A percentile compares a stretch with the other conserved stretches of the same genome.
These are phyloP conservation scores for Steinernema hermaphroditum DNA, from an alignment of 2,888 invertebrate species.

Conservation along the genomic window DNA sequence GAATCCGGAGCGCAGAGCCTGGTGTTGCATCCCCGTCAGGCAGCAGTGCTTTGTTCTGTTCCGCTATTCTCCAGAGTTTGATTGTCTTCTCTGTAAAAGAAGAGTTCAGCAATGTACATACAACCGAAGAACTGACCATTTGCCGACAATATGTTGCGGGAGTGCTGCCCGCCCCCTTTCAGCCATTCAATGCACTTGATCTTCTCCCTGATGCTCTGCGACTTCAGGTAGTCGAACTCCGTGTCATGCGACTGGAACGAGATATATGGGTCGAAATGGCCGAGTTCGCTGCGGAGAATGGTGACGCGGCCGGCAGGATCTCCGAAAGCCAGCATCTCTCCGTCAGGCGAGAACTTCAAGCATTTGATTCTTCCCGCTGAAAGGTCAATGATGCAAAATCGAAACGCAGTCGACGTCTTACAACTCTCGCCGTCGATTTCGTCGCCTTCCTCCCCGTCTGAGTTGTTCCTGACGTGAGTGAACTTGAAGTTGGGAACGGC, in stretches of 20 bases:
- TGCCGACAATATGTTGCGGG: slow-evolving; percentile 94
- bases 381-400: slow-evolving; percentile 52
- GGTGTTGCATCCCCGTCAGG: slow-evolving; percentile 69
- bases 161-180: slow-evolving; percentile 85
- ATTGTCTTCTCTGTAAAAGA: slow-evolving; percentile 83
- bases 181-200: slow-evolving; percentile 97
- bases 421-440: slow-evolving; percentile 77
- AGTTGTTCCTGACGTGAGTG: slow-evolving; percentile 97
- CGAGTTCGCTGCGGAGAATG: slow-evolving; percentile 82
- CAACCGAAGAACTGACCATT: slow-evolving; percentile 73
- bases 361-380: slow-evolving; percentile 96
- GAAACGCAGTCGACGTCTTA: neutral
- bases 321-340: slow-evolving; percentile 94
- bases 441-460: slow-evolving; percentile 84
- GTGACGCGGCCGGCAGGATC: slow-evolving; percentile 98
- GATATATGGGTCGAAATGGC: slow-evolving; percentile 96
- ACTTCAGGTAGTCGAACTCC: slow-evolving; percentile 98
- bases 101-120: slow-evolving; percentile 1
- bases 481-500: slow-evolving; percentile 74
- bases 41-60: slow-evolving; percentile 86
- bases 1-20: slow-evolving; percentile 76
- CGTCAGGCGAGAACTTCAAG: slow-evolving; percentile 98
- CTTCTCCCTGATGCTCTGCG: slow-evolving; percentile 98
- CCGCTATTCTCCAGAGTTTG: slow-evolving; percentile 95
- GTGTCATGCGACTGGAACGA: slow-evolving; percentile 99